These are phyloP conservation scores for Euleptes europaea DNA, from an alignment of 2,113 vertebrate species.

Conservation along the genomic window DNA sequence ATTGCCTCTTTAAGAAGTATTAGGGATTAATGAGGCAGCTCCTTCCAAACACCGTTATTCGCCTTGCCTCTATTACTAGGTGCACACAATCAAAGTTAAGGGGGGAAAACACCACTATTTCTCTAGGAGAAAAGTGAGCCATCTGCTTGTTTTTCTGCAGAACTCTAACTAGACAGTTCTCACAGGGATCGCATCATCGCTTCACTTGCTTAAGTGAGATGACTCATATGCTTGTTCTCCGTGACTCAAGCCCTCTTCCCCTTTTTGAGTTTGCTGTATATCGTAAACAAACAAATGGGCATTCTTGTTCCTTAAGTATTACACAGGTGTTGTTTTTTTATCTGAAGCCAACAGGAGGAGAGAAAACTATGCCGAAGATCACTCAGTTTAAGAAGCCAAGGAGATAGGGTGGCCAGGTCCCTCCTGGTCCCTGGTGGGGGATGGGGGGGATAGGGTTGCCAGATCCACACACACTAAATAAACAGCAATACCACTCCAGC, in stretches of 20 bases:
- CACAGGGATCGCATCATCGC: constrained; percentile 3
- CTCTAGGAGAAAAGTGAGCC: background rate
- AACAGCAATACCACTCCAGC: too few relatives aligned
- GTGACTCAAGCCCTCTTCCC: constrained; percentile 59
- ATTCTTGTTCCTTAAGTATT: constrained; percentile 43
- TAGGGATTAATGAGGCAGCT: background rate
- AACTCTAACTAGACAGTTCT: background rate
- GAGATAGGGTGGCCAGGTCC: too few relatives aligned
- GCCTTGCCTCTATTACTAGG: background rate
- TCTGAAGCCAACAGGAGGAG: background rate
- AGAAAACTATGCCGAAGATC: background rate
- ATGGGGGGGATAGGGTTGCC: too few relatives aligned
- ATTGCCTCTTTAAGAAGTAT: background rate
- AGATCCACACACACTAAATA: too few relatives aligned
- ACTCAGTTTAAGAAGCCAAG: rapidly evolving
- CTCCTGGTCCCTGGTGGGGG: too few relatives aligned
- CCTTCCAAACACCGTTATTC: background rate
- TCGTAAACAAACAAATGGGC: constrained; percentile 40
- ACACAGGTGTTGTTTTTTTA: background rate
- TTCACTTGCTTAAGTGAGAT: background rate
- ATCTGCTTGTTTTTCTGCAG: background rate
- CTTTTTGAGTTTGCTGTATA: constrained; percentile 16
- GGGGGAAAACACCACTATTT: background rate
- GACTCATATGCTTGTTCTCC: constrained; percentile 19
- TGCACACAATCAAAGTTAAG: background rate